A percentile compares a stretch with the other conserved stretches of the same genome.
These are phyloP conservation scores for Nematopogon swammerdamellus DNA, from an alignment of 2,888 invertebrate species.

Conservation along the genomic window DNA sequence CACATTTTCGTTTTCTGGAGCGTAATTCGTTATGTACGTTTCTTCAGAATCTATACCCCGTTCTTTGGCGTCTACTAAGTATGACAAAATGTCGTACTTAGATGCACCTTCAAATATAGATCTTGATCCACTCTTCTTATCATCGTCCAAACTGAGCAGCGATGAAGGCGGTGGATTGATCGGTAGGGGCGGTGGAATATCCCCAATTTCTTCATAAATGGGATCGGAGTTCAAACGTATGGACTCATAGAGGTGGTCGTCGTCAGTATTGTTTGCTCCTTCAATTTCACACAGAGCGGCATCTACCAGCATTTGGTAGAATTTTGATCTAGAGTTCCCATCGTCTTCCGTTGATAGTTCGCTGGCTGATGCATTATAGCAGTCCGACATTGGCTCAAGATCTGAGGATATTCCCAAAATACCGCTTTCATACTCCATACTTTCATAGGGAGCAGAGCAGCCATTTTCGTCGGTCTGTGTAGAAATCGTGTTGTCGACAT, in stretches of 20 bases:
- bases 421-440: slow-evolving; percentile 68
- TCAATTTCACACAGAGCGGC: slow-evolving; percentile 67
- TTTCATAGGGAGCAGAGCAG: slow-evolving; percentile 71
- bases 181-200: slow-evolving; percentile 76
- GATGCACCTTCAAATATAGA: slow-evolving; percentile 80
- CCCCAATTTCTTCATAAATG: slow-evolving; percentile 74
- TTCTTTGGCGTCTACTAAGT: slow-evolving; percentile 83
- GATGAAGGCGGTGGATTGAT: slow-evolving; percentile 71
- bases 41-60: slow-evolving; percentile 69
- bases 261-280: slow-evolving; percentile 57
- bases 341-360: slow-evolving; percentile 65
- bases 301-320: slow-evolving; percentile 71
- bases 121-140: slow-evolving; percentile 64
- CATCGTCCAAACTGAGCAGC: slow-evolving; percentile 65
- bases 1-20: slow-evolving; percentile 47
- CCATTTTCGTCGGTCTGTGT: slow-evolving; percentile 49
- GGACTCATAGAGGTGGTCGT: slow-evolving; percentile 72
- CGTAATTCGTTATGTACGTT: slow-evolving; percentile 63
- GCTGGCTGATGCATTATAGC: slow-evolving; percentile 68
- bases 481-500: slow-evolving; percentile 21
- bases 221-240: slow-evolving; percentile 66
- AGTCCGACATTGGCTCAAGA: slow-evolving; percentile 62
- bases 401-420: slow-evolving; percentile 49
- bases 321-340: slow-evolving; percentile 61
- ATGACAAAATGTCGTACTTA: slow-evolving; percentile 86